Evolutionary conservation across 2,797 vertebrate genomes (phyloP).

Genomic region (Manis crassicaudata): DNA sequence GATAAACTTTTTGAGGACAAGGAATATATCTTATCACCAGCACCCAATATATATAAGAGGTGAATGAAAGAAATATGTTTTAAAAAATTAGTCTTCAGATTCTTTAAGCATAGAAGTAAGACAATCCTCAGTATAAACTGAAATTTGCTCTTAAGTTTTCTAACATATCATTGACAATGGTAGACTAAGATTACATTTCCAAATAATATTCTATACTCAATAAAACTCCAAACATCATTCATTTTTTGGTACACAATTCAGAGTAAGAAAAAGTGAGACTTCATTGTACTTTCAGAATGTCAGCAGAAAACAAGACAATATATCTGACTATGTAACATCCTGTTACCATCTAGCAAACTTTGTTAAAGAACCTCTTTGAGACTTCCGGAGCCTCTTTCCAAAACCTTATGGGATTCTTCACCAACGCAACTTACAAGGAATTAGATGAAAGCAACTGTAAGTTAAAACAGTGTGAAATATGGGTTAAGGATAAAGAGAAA

Average conservation of each 20-base stretch:
- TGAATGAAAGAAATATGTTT: not conserved
- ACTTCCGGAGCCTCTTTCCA: not conserved
- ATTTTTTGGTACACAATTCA: conserved; percentile 14
- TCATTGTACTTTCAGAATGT: conserved; percentile 21
- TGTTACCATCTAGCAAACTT: not conserved
- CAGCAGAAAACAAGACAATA: conserved; percentile 21
- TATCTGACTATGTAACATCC: not conserved
- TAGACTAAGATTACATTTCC: not conserved
- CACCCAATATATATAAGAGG: not conserved
- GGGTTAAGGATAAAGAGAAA: conserved; percentile 18
- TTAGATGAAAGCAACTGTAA: not conserved
- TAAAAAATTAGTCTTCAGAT: not conserved
- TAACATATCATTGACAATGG: conserved; percentile 25
- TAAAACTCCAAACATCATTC: not conserved
- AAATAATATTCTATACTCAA: not conserved
- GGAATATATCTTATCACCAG: not conserved
- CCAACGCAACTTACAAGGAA: not conserved
- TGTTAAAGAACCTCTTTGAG: not conserved
- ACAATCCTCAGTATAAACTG: not conserved
- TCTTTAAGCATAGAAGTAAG: not conserved
- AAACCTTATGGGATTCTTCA: not conserved
- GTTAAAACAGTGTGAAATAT: conserved; percentile 14
- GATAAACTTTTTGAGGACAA: not conserved
- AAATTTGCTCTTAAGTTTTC: not conserved
- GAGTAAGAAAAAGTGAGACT: not conserved